phyloP scores from a whole-genome alignment of 1,140 invertebrate genomes.

The Hetaerina americana region DNA sequence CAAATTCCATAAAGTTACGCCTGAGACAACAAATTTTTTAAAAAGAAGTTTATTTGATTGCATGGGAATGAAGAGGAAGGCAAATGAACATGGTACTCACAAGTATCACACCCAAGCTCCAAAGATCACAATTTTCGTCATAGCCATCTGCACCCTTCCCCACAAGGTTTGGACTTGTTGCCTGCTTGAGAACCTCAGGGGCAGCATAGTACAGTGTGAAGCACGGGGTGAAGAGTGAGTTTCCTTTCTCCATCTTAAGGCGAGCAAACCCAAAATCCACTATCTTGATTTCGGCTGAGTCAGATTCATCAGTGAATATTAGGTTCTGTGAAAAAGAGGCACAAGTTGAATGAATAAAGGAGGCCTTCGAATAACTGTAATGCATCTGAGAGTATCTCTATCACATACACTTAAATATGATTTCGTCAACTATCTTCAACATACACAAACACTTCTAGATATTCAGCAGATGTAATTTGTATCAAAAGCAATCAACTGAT shows the following conservation, averaged over 20 bases:
- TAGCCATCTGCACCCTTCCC: conserved; percentile 42
- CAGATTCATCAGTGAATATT: conserved; percentile 46
- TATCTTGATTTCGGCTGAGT: conserved; percentile 60
- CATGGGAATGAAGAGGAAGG: too few species aligned
- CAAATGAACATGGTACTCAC: too few species aligned
- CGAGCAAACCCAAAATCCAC: conserved; percentile 87
- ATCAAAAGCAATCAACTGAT: too few species aligned
- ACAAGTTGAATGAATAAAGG: conserved; percentile 11
- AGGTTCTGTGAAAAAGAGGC: conserved; percentile 48
- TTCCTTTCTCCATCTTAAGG: conserved; percentile 45
- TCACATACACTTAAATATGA: too few species aligned
- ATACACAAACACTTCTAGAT: too few species aligned
- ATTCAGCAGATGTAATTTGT: too few species aligned
- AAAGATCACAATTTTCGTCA: conserved; percentile 81
- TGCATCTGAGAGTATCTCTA: too few species aligned
- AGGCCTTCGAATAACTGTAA: too few species aligned
- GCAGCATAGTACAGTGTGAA: conserved; percentile 85
- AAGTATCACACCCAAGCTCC: conserved; percentile 82
- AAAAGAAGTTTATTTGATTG: too few species aligned
- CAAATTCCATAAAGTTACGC: too few species aligned
- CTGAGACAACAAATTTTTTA: too few species aligned
- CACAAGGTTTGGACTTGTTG: conserved; percentile 17
- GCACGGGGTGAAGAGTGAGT: conserved; percentile 62
- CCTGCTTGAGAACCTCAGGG: conserved; percentile 66
- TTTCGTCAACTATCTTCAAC: too few species aligned